Conservation (phyloP, 2,888 invertebrate genomes). For the Standfussiana lucernea region DNA sequence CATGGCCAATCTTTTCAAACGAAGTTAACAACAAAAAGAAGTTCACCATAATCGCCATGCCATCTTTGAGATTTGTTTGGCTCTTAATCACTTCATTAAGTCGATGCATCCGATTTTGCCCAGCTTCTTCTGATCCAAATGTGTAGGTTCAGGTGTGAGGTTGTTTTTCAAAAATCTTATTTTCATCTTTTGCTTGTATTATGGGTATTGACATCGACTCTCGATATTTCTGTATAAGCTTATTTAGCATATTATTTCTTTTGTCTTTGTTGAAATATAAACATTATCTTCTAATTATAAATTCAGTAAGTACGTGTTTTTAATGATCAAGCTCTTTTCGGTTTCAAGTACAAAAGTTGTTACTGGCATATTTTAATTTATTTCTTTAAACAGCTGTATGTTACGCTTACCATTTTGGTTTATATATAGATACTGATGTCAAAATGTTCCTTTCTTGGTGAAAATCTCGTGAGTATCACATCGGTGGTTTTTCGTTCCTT, state of each 20-base stretch:
- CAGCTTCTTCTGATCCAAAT: neutral
- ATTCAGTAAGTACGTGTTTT: neutral
- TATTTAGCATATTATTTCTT: constrained; percentile 1
- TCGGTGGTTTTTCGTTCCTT: neutral
- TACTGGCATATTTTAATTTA: neutral
- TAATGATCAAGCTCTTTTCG: neutral
- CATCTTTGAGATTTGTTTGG: neutral
- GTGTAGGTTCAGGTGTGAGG: neutral
- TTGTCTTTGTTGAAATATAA: neutral
- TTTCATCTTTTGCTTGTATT: neutral
- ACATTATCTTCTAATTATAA: neutral
- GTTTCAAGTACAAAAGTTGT: neutral
- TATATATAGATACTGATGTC: neutral
- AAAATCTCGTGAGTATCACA: neutral
- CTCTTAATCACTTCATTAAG: neutral
- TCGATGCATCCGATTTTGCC: neutral
- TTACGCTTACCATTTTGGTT: neutral
- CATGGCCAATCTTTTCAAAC: neutral
- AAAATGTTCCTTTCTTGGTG: neutral
- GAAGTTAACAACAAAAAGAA: neutral
- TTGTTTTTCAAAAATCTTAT: neutral
- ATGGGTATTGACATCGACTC: neutral
- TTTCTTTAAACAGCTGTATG: neutral
- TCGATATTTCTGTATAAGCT: neutral
- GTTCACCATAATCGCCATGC: no score